Conservation (phyloP, 1,140 invertebrate genomes). For the Pissodes strobi region DNA sequence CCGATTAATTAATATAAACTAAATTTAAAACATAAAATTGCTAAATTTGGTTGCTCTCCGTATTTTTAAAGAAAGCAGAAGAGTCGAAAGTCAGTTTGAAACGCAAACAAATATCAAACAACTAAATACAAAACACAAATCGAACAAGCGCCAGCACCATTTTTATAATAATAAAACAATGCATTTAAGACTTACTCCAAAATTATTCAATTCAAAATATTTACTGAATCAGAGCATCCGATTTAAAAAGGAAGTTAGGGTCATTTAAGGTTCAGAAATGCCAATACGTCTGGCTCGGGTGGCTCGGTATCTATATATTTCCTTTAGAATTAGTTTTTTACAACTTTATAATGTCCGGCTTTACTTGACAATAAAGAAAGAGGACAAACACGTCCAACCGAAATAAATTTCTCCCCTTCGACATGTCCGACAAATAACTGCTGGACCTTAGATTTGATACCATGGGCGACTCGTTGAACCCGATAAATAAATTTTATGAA, state of each 20-base stretch:
- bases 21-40: too few species aligned
- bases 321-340: constrained; percentile 34
- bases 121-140: too few species aligned
- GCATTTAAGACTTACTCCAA: too few species aligned
- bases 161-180: too few species aligned
- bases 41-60: too few species aligned
- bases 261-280: constrained; percentile 18
- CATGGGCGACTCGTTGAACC: constrained; percentile 22
- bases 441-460: constrained; percentile 16
- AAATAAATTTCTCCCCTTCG: constrained; percentile 35
- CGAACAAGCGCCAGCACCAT: too few species aligned
- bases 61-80: too few species aligned
- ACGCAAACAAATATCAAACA: too few species aligned
- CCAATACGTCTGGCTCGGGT: constrained; percentile 22
- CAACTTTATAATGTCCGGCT: constrained; percentile 36
- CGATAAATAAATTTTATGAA: background rate
- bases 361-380: constrained; percentile 34
- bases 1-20: too few species aligned
- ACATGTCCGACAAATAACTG: constrained; percentile 33
- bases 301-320: constrained; percentile 22
- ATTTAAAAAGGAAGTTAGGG: constrained; percentile 22
- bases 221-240: constrained; percentile 5
- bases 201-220: constrained; percentile 7
- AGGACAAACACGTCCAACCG: constrained; percentile 31
- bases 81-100: too few species aligned